Conservation (phyloP, 2,888 invertebrate species). For the Augiades crinisus region DNA sequence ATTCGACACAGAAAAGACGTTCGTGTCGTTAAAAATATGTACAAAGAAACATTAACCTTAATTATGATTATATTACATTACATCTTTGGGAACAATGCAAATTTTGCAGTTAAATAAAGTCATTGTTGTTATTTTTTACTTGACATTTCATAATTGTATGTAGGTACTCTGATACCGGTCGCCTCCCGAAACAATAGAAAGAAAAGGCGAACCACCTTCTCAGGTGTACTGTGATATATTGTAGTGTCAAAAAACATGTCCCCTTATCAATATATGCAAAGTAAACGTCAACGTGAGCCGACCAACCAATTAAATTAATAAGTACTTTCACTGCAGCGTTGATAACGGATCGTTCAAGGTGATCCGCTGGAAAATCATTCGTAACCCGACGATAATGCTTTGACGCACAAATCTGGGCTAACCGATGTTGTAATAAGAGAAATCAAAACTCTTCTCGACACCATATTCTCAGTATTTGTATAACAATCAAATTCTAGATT, state of each 20-base stretch:
- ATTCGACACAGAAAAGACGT: no score
- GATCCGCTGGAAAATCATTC: constrained; percentile 54
- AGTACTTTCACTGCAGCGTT: constrained; percentile 69
- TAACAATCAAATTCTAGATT: constrained; percentile 20
- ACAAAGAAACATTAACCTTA: no score
- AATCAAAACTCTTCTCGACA: constrained; percentile 28
- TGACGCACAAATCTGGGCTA: constrained; percentile 33
- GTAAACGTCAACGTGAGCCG: constrained; percentile 52
- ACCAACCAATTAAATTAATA: constrained; percentile 72
- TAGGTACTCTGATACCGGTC: not conserved
- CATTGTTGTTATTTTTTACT: not conserved
- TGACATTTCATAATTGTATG: not conserved
- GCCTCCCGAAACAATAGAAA: constrained; percentile 7
- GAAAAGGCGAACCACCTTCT: constrained; percentile 16
- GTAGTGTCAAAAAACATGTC: constrained; percentile 25
- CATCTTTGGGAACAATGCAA: no score
- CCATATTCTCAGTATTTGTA: constrained; percentile 5
- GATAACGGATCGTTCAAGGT: constrained; percentile 70
- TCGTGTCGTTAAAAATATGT: no score
- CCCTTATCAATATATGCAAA: constrained; percentile 65
- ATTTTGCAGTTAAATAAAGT: no score
- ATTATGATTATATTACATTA: no score
- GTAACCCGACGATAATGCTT: constrained; percentile 43
- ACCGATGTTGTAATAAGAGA: constrained; percentile 36
- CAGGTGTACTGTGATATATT: constrained; percentile 15